A percentile compares a stretch with the other conserved stretches of the same genome.
Evolutionary conservation across 2,888 invertebrate genomes (phyloP).

Genomic region (Tortricodes alternella): DNA sequence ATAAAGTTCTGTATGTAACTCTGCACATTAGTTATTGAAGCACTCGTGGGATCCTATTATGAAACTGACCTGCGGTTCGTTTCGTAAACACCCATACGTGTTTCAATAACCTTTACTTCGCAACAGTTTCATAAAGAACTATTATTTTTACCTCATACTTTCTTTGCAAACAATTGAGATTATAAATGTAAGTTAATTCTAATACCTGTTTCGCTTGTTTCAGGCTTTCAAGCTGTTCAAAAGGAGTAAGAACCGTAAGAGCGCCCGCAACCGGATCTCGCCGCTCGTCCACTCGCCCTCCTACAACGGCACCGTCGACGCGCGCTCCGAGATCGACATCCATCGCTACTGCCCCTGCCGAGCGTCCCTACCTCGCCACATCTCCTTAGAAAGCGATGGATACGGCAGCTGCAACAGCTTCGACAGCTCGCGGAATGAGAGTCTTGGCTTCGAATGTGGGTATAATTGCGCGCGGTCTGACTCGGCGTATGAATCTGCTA

Average conservation of each 20-base stretch:
- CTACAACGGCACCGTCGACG: conserved; percentile 73
- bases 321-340: conserved; percentile 68
- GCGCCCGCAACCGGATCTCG: conserved; percentile 65
- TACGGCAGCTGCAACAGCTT: conserved; percentile 70
- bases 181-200: too few relatives aligned
- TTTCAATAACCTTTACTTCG: too few relatives aligned
- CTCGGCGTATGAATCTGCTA: conserved; percentile 73
- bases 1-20: too few relatives aligned
- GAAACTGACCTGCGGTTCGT: too few relatives aligned
- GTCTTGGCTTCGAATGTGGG: conserved; percentile 54
- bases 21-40: too few relatives aligned
- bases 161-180: too few relatives aligned
- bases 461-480: conserved; percentile 59
- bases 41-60: too few relatives aligned
- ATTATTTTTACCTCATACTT: too few relatives aligned
- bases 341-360: conserved; percentile 70
- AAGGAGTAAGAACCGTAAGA: conserved; percentile 60
- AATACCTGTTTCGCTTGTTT: conserved; percentile 38
- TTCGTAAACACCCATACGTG: too few relatives aligned
- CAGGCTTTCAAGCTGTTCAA: conserved; percentile 79
- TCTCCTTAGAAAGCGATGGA: conserved; percentile 56
- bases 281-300: conserved; percentile 67
- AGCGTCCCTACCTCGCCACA: conserved; percentile 54
- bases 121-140: too few relatives aligned
- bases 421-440: conserved; percentile 60